Evolutionary conservation across 2,113 vertebrate species (phyloP).

Genomic region (Tragelaphus buxtoni): DNA sequence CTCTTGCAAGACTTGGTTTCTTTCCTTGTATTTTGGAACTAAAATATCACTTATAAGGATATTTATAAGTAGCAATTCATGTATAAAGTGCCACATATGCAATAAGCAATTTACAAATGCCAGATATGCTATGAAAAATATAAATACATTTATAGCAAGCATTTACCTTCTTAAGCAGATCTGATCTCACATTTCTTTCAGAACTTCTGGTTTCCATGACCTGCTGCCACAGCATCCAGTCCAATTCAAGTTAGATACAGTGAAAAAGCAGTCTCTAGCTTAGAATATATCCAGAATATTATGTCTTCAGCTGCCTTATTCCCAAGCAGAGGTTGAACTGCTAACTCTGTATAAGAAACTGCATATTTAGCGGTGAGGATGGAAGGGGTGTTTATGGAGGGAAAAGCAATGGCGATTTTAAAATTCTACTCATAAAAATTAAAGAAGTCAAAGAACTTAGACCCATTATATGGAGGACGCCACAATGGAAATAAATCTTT

Average conservation of each 20-base stretch:
- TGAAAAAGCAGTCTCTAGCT: neutral
- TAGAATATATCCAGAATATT: neutral
- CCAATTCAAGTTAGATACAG: neutral
- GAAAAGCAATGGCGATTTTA: neutral
- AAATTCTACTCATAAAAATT: neutral
- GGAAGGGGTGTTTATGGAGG: neutral
- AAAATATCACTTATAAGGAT: constrained; percentile 47
- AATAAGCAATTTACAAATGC: constrained; percentile 5
- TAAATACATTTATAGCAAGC: neutral
- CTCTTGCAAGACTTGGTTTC: neutral
- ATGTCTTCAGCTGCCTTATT: neutral
- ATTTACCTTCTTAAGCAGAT: neutral
- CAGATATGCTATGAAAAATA: neutral
- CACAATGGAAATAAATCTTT: neutral
- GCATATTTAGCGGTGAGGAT: neutral
- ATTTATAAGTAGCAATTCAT: neutral
- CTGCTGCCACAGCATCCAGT: neutral
- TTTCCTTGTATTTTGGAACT: neutral
- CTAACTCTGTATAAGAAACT: neutral
- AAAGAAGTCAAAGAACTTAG: neutral
- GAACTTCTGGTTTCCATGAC: neutral
- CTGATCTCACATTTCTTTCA: neutral
- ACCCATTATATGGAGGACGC: neutral
- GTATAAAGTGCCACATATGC: neutral
- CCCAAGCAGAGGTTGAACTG: neutral